Conservation (phyloP, 2,888 invertebrate species). For the Microctonus hyperodae region DNA sequence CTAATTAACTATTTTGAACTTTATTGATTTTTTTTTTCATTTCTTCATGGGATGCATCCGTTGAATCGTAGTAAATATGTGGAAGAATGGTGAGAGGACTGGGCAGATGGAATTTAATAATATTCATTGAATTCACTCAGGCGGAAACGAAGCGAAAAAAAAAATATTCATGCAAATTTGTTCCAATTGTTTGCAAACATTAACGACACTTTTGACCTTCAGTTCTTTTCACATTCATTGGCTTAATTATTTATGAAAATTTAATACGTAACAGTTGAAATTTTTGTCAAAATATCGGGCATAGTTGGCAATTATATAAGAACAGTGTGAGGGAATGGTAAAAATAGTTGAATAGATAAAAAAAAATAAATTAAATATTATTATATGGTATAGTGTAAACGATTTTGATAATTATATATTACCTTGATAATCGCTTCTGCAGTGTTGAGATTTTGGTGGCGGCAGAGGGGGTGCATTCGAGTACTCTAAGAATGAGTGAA, state of each 20-base stretch:
- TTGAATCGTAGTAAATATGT: neutral
- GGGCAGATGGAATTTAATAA: conserved; percentile 5
- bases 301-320: neutral
- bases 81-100: neutral
- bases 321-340: neutral
- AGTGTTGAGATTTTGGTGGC: conserved; percentile 62
- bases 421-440: conserved; percentile 61
- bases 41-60: neutral
- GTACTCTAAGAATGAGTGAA: conserved; percentile 56
- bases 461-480: conserved; percentile 61
- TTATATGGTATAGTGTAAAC: conserved; percentile 26
- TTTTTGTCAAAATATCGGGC: neutral
- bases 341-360: neutral
- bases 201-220: neutral
- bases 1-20: neutral
- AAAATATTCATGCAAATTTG: neutral
- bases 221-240: neutral
- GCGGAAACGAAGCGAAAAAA: neutral
- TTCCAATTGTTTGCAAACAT: neutral
- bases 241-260: neutral
- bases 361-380: conserved; percentile 3
- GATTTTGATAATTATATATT: conserved; percentile 42
- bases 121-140: conserved; percentile 16
- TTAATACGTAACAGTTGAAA: neutral
- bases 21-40: neutral